A percentile compares a stretch with the other conserved stretches of the same genome.
Conservation (phyloP, 2,113 vertebrate genomes). For the Seriola aureovittata region DNA sequence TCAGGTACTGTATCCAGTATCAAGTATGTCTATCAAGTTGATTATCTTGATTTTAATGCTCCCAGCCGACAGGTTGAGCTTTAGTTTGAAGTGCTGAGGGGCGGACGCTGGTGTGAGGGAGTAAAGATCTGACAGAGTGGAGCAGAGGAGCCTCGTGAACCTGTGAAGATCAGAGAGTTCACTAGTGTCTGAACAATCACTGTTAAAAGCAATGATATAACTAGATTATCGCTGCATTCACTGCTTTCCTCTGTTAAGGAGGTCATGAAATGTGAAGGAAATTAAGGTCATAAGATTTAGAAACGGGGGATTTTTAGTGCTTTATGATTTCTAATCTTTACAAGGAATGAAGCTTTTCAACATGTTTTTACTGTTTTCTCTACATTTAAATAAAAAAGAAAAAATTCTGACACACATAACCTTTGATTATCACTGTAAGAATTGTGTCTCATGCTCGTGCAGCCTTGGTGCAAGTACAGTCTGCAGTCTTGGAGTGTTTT, state of each 20-base stretch:
- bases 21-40: conserved; percentile 48
- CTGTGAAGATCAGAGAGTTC: neutral
- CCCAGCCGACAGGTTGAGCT: neutral
- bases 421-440: too few species aligned
- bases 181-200: too few species aligned
- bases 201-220: neutral
- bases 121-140: neutral
- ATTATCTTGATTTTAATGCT: conserved; percentile 61
- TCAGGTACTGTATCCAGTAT: conserved; percentile 48
- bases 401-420: too few species aligned
- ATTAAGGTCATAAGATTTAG: neutral
- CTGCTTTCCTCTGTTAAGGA: too few species aligned
- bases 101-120: neutral
- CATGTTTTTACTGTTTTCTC: too few species aligned
- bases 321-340: too few species aligned
- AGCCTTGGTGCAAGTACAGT: conserved; percentile 2
- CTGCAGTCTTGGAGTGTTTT: conserved; percentile 9
- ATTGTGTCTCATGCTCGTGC: neutral
- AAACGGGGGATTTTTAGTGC: too few species aligned
- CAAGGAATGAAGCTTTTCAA: too few species aligned
- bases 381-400: too few species aligned
- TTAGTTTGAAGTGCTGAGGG: neutral
- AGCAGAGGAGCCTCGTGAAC: neutral
- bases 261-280: neutral
- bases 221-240: neutral